A percentile compares a stretch with the other conserved stretches of the same genome.
These are phyloP conservation scores for Machimus atricapillus DNA, from an alignment of 2,888 invertebrate species.

Conservation along the genomic window DNA sequence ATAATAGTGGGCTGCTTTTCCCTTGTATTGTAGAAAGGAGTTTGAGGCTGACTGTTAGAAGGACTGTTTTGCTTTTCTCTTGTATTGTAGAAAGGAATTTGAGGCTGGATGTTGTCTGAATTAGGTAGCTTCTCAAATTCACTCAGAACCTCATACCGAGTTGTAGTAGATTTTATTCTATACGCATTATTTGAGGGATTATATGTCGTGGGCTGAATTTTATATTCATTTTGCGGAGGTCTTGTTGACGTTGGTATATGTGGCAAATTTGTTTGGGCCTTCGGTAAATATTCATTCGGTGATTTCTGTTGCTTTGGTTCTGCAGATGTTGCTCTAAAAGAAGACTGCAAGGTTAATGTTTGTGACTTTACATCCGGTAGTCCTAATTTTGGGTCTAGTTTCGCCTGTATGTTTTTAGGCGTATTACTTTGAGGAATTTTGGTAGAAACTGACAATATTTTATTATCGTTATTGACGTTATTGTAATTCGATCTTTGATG, in stretches of 20 bases:
- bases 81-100: constrained; percentile 41
- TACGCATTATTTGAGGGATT: constrained; percentile 52
- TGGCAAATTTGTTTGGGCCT: constrained; percentile 44
- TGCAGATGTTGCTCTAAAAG: constrained; percentile 55
- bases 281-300: constrained; percentile 48
- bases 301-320: constrained; percentile 49
- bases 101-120: not conserved
- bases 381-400: constrained; percentile 50
- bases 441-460: not conserved
- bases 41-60: not conserved
- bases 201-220: constrained; percentile 60
- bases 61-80: constrained; percentile 14
- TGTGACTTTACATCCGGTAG: constrained; percentile 50
- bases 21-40: constrained; percentile 42
- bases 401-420: not conserved
- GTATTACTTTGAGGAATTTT: not conserved
- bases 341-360: constrained; percentile 57
- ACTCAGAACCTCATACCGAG: not conserved
- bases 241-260: constrained; percentile 21
- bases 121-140: not conserved
- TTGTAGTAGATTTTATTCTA: not conserved
- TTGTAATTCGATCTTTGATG: constrained; percentile 24
- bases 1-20: constrained; percentile 1
- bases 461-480: constrained; percentile 38
- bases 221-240: constrained; percentile 55